Evolutionary conservation across 2,113 vertebrate genomes (phyloP), one percentile per base, ranked within the genome.

Genomic region (Equus quagga): DNA sequence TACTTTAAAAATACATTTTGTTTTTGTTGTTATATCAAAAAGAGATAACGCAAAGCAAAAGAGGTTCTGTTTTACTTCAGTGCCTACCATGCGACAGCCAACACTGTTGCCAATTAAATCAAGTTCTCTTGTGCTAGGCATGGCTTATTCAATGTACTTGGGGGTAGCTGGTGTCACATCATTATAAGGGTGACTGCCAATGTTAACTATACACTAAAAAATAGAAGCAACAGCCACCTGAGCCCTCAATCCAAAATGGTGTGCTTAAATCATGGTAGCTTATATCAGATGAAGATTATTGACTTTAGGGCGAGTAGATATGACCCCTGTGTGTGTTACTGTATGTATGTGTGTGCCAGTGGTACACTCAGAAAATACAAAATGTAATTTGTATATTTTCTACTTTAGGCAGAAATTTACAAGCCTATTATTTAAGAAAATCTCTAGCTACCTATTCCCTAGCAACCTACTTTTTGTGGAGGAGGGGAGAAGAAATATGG

Each of bases 121-220:
- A 98, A 94, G 44, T 95, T 98, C 97, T 97, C 95, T 90, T 97
- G 84, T 73, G 95, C 96, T 92, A 98, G 96, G 94, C 98, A 90
- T 81, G 97, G 97, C 70, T 94, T 96, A 98, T 88, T 94, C 95
- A 97, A 96, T 90, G 94, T 88, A 97, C 85, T 98, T 88, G 97
- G 89, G 97, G 97, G 96, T 95, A 97, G 97, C 79, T 95, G 58
- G 76, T 98, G 98, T 97, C 98, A 98, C 93, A 98, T 98, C 98
- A 99, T 99, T 99, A 98, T 98, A 99, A 98, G 98, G 99, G 99
- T 99, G 99, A 99, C 98, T 99, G 98, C 98, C 98, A 98, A 99
- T 99, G 98, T 99, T 99, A 99, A 99, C 98, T 98, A 98, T 98
- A 98, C 69, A 84, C 98, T 98, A 98, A 98, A 99, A 99, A 98